A percentile compares a stretch with the other conserved stretches of the same genome.
Evolutionary conservation across 2,888 invertebrate species (phyloP).

Genomic region (Ophioninae sp.): DNA sequence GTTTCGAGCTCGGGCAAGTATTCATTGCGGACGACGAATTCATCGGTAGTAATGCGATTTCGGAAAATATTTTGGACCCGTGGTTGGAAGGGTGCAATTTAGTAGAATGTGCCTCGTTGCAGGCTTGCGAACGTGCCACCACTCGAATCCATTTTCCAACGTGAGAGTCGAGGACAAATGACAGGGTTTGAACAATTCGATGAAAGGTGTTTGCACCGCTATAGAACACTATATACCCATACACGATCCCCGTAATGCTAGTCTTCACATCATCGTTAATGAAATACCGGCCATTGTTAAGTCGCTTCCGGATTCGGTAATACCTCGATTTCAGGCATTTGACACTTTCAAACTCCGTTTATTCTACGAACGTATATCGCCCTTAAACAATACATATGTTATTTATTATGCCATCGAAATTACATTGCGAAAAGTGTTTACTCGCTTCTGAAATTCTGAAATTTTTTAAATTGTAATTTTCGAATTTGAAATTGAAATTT

Average conservation of each 20-base stretch:
- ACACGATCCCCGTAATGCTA: neutral
- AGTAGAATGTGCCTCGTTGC: neutral
- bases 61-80: neutral
- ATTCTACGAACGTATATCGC: neutral
- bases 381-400: neutral
- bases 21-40: neutral
- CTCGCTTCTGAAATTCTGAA: neutral
- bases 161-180: neutral
- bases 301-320: neutral
- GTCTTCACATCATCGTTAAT: neutral
- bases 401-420: neutral
- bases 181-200: constrained; percentile 5
- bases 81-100: neutral
- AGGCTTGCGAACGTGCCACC: neutral
- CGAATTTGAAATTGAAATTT: too few species aligned
- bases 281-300: neutral
- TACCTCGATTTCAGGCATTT: neutral
- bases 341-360: neutral
- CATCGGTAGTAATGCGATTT: neutral
- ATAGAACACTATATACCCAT: neutral
- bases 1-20: neutral
- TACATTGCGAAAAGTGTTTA: neutral
- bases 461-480: too few species aligned
- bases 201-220: neutral
- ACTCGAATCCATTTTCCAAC: neutral